phyloP scores from a whole-genome alignment of 2,113 vertebrate species.

The Hyperoodon ampullatus region DNA sequence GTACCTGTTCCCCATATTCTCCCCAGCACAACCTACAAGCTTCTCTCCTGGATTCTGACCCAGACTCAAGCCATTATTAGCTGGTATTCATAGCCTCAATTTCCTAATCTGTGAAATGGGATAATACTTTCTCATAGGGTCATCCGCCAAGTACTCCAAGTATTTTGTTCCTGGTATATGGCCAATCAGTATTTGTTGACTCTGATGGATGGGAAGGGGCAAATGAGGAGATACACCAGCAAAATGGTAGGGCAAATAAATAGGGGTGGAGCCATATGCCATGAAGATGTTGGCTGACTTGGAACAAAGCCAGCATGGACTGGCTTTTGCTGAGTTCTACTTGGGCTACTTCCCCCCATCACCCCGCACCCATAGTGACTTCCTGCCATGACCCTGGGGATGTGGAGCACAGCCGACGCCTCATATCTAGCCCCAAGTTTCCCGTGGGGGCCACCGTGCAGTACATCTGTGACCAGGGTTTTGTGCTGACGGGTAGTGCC shows the following conservation, averaged over 20 bases:
- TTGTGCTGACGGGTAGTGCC: conserved; percentile 89
- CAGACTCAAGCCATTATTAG: background rate
- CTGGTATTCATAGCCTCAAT: background rate
- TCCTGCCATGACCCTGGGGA: conserved; percentile 93
- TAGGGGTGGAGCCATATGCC: background rate
- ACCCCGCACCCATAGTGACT: conserved; percentile 84
- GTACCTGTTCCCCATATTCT: rapidly evolving
- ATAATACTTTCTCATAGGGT: background rate
- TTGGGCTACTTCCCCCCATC: background rate
- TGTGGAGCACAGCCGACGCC: conserved; percentile 93
- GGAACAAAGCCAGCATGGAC: background rate
- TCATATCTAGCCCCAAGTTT: conserved; percentile 92
- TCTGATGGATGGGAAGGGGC: background rate
- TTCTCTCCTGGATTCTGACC: background rate
- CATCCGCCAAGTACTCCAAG: background rate
- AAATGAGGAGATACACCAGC: background rate
- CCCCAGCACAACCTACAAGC: background rate
- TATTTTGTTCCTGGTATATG: background rate
- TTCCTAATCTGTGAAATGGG: conserved; percentile 18
- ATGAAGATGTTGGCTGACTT: background rate
- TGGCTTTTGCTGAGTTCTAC: background rate
- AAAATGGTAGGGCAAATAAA: background rate
- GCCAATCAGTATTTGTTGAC: background rate
- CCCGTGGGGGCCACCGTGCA: conserved; percentile 93
- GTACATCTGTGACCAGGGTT: conserved; percentile 94